Percentiles rank a stretch among this genome's conserved stretches.
Evolutionary conservation across 2,113 vertebrate species (phyloP).

Genomic region (Acrocephalus arundinaceus): DNA sequence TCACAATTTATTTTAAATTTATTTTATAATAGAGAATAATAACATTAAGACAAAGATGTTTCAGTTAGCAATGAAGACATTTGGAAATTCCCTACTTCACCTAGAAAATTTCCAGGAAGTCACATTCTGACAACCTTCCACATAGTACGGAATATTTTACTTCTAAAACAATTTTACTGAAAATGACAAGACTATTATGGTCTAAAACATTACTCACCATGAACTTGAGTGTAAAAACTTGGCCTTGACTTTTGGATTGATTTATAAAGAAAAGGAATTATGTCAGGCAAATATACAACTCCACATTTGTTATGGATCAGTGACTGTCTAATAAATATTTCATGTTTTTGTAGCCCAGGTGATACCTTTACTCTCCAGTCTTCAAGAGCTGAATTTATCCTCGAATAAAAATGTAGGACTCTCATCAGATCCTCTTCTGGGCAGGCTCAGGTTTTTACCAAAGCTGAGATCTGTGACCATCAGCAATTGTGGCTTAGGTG

Average conservation of each 20-base stretch:
- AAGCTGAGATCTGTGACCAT: slow-evolving; percentile 77
- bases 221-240: neutral
- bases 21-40: neutral
- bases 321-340: slow-evolving; percentile 32
- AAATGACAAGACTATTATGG: neutral
- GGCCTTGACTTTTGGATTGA: neutral
- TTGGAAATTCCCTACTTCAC: neutral
- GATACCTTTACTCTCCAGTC: slow-evolving; percentile 80
- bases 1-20: neutral
- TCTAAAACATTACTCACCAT: neutral
- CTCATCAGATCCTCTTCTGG: slow-evolving; percentile 73
- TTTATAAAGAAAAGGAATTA: neutral
- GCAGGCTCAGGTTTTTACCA: slow-evolving; percentile 78
- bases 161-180: neutral
- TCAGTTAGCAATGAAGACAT: neutral
- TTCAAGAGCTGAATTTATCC: slow-evolving; percentile 83
- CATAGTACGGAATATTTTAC: neutral
- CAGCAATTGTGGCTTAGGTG: slow-evolving; percentile 77
- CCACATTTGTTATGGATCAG: neutral
- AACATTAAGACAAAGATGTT: neutral
- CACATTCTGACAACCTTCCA: neutral
- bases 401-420: slow-evolving; percentile 81
- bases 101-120: neutral
- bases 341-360: slow-evolving; percentile 80
- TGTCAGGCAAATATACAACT: neutral